Conservation (phyloP, 1,140 invertebrate genomes). For the Muscidifurax raptorellus region DNA sequence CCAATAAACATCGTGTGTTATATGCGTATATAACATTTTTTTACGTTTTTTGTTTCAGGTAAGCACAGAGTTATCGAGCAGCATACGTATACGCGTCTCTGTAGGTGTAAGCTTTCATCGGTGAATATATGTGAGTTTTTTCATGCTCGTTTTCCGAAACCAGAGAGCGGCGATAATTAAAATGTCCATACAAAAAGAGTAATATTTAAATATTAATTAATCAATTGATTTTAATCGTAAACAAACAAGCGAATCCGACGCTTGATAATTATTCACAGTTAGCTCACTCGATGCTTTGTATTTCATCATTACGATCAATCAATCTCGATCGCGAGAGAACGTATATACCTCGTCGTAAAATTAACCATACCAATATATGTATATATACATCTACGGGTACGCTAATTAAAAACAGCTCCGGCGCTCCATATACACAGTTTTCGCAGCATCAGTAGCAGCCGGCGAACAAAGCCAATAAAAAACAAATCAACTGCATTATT, state of each 20-base stretch:
- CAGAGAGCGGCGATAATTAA: no score
- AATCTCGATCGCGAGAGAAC: not conserved
- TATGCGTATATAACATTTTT: not conserved
- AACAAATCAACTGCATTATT: conserved; percentile 14
- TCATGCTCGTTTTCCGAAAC: no score
- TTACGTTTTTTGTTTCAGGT: conserved; percentile 34
- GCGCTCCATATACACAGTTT: not conserved
- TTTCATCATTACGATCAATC: not conserved
- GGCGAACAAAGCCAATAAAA: not conserved
- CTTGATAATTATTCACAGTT: not conserved
- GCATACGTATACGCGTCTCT: no score
- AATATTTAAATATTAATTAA: no score
- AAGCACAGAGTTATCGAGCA: not conserved
- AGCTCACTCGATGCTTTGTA: not conserved
- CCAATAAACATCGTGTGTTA: no score
- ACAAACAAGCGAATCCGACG: not conserved
- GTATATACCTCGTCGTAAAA: not conserved
- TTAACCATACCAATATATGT: not conserved
- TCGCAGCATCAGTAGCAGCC: no score
- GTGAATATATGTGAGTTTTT: conserved; percentile 10
- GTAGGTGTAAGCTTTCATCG: not conserved
- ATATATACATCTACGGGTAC: no score
- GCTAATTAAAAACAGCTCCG: conserved; percentile 18
- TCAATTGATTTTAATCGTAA: not conserved
- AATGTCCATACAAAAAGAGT: no score